Evolutionary conservation across 2,797 vertebrate genomes (phyloP).

Genomic region (Hippoglossus hippoglossus): DNA sequence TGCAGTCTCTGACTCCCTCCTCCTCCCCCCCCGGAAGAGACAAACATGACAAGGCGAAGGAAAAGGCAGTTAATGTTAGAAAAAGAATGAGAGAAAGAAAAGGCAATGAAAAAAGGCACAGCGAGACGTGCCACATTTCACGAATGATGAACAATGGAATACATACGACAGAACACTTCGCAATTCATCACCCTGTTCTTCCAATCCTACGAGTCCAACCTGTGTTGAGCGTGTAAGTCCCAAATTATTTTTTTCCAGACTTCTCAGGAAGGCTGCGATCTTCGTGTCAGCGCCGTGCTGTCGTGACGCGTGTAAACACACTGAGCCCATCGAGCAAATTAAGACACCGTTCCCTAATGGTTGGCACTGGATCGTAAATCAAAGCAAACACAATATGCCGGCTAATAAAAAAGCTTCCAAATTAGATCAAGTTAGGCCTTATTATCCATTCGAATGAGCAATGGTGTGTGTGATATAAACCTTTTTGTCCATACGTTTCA

Average conservation of each 20-base stretch:
- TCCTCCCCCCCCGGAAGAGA: conserved; percentile 38
- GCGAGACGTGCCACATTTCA: conserved; percentile 71
- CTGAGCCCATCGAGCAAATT: conserved; percentile 55
- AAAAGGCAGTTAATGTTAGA: conserved; percentile 83
- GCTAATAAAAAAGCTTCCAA: conserved; percentile 68
- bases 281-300: conserved; percentile 43
- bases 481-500: conserved; percentile 70
- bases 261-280: conserved; percentile 57
- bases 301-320: conserved; percentile 44
- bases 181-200: conserved; percentile 72
- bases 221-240: conserved; percentile 54
- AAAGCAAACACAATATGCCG: conserved; percentile 66
- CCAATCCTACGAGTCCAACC: conserved; percentile 62
- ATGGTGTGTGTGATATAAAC: conserved; percentile 69
- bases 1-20: conserved; percentile 53
- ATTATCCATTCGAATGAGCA: conserved; percentile 66
- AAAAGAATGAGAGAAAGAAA: conserved; percentile 67
- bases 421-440: conserved; percentile 71
- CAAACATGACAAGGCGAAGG: conserved; percentile 76
- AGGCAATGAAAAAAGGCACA: conserved; percentile 77
- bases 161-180: conserved; percentile 73
- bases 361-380: conserved; percentile 70
- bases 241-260: conserved; percentile 49
- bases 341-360: conserved; percentile 66
- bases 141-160: conserved; percentile 76